Percentiles rank a stretch among this genome's conserved stretches.
phyloP scores from a whole-genome alignment of 2,113 vertebrate genomes.

The Planiliza haematocheilus region DNA sequence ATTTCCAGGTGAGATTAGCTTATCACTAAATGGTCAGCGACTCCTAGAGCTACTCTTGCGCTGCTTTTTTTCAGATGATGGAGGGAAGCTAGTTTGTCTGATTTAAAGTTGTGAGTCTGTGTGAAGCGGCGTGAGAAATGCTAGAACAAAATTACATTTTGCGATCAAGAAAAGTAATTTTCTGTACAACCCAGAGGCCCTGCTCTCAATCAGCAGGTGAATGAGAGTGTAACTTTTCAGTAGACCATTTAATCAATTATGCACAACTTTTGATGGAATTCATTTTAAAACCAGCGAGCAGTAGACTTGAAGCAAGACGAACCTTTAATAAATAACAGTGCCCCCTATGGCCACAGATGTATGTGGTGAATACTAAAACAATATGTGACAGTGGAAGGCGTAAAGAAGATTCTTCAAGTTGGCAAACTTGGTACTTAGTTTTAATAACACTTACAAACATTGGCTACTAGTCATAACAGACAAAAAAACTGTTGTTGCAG shows the following conservation, averaged over 20 bases:
- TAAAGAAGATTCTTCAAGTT: too few relatives aligned
- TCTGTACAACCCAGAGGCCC: constrained; percentile 9
- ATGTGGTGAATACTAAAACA: constrained; percentile 8
- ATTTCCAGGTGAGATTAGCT: constrained; percentile 46
- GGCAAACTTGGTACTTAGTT: too few relatives aligned
- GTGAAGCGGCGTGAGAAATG: neutral
- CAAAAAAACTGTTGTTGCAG: too few relatives aligned
- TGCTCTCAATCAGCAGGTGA: constrained; percentile 4
- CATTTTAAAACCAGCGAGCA: constrained; percentile 8
- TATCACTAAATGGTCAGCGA: constrained; percentile 23
- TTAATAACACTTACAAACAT: too few relatives aligned
- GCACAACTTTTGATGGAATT: constrained; percentile 20
- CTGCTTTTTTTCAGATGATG: constrained; percentile 25
- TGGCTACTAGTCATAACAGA: too few relatives aligned
- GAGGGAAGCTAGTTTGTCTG: neutral
- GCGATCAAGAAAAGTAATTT: constrained; percentile 29
- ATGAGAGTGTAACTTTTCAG: constrained; percentile 9
- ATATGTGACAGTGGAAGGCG: neutral
- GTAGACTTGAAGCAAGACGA: constrained; percentile 7
- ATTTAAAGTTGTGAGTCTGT: constrained; percentile 20
- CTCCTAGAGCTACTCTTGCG: constrained; percentile 15
- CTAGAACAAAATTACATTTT: constrained; percentile 16
- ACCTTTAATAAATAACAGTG: neutral
- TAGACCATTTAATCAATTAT: constrained; percentile 12
- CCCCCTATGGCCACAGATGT: neutral